Percentiles rank a stretch among this genome's conserved stretches.
Conservation (phyloP, 2,113 vertebrate genomes). For the Herpailurus yagouaroundi region DNA sequence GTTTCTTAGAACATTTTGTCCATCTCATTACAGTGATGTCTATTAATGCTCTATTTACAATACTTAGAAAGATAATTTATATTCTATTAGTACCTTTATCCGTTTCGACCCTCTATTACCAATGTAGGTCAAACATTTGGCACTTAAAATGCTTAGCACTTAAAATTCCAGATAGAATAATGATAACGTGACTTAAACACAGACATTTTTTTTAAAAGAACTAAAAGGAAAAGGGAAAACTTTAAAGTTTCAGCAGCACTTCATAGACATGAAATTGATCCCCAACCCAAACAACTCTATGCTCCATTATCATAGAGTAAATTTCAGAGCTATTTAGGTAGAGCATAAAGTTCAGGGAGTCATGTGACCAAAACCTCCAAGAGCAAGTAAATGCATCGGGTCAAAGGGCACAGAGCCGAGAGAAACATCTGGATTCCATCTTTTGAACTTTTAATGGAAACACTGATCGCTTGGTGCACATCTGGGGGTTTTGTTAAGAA, state of each 20-base stretch:
- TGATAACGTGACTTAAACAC: constrained; percentile 74
- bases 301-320: constrained; percentile 72
- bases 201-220: constrained; percentile 69
- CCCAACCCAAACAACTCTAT: constrained; percentile 70
- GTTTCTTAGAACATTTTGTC: constrained; percentile 58
- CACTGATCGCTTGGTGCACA: constrained; percentile 58
- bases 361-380: constrained; percentile 72
- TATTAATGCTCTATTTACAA: constrained; percentile 24
- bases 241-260: constrained; percentile 74
- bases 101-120: constrained; percentile 47
- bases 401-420: constrained; percentile 64
- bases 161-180: constrained; percentile 74
- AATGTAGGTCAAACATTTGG: constrained; percentile 65
- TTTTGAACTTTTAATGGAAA: constrained; percentile 79
- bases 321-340: constrained; percentile 75
- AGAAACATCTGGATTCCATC: constrained; percentile 81
- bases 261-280: constrained; percentile 75
- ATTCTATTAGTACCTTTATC: constrained; percentile 60
- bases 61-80: constrained; percentile 62
- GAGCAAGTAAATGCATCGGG: constrained; percentile 75
- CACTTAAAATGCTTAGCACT: constrained; percentile 73
- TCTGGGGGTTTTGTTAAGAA: constrained; percentile 64
- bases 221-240: constrained; percentile 56
- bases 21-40: neutral
- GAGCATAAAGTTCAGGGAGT: constrained; percentile 67